These are phyloP conservation scores for Talpa occidentalis DNA, from an alignment of 2,113 vertebrate species.

Conservation along the genomic window DNA sequence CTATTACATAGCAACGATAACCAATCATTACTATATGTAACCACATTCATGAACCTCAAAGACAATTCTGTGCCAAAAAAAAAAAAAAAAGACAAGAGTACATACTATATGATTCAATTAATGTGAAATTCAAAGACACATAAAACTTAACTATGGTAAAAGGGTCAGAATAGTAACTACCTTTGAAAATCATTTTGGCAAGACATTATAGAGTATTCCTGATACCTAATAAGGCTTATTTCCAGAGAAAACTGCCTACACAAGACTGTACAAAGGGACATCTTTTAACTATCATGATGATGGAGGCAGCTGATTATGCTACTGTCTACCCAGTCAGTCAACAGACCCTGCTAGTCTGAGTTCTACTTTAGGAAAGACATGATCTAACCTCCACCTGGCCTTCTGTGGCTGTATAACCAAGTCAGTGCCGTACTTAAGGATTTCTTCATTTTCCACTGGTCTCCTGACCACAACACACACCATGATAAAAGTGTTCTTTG, in stretches of 20 bases:
- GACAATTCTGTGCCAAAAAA: constrained; percentile 6
- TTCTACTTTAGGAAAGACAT: not conserved
- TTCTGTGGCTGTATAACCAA: not conserved
- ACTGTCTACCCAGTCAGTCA: not conserved
- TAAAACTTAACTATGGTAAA: not conserved
- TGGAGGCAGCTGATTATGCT: not conserved
- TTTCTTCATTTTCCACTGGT: not conserved
- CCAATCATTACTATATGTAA: not conserved
- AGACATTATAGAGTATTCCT: not conserved
- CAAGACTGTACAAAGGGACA: not conserved
- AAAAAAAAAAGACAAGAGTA: not conserved
- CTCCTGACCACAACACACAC: not conserved
- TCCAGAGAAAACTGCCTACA: not conserved
- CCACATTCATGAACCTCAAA: constrained; percentile 17
- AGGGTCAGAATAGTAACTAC: not conserved
- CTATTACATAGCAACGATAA: constrained; percentile 22
- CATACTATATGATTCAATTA: not conserved
- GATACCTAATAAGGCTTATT: not conserved
- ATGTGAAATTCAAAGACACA: constrained; percentile 24
- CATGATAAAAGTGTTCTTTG: not conserved
- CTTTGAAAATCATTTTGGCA: constrained; percentile 23
- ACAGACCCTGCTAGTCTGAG: not conserved
- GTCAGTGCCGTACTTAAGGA: not conserved
- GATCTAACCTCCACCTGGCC: not conserved
- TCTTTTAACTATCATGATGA: not conserved